Conservation (phyloP, 2,888 invertebrate genomes). For the Anthrax anthrax region DNA sequence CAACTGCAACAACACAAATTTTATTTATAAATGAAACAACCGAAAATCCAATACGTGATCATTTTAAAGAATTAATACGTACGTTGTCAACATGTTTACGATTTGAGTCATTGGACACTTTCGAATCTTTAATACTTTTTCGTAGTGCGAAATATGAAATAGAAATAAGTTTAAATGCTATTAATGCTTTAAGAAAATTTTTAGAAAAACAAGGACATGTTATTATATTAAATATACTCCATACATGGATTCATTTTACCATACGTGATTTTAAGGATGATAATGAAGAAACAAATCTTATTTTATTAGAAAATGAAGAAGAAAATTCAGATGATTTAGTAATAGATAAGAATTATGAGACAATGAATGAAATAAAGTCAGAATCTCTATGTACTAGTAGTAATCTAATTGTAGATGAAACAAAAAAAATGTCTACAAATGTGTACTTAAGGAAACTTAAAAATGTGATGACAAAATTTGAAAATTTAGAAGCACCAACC, state of each 20-base stretch:
- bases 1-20: conserved; percentile 11
- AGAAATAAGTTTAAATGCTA: conserved; percentile 49
- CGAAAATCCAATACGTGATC: conserved; percentile 21
- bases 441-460: conserved; percentile 5
- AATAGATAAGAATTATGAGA: no score
- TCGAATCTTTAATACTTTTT: conserved; percentile 28
- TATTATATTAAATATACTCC: conserved; percentile 50
- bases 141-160: conserved; percentile 60
- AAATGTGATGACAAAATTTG: conserved; percentile 2
- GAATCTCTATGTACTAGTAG: no score
- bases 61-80: conserved; percentile 30
- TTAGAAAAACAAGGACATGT: conserved; percentile 55
- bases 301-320: background rate
- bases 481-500: conserved; percentile 11
- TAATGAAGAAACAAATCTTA: background rate
- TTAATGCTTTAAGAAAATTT: conserved; percentile 46
- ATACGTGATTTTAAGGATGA: conserved; percentile 9
- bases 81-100: conserved; percentile 26
- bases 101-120: conserved; percentile 25
- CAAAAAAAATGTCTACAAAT: conserved; percentile 1
- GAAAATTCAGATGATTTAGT: background rate
- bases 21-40: conserved; percentile 17
- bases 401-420: background rate
- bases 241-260: conserved; percentile 48
- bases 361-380: no score